Base-by-base conservation (phyloP, 2,113 vertebrate genomes). In the Nanorana parkeri region DNA sequence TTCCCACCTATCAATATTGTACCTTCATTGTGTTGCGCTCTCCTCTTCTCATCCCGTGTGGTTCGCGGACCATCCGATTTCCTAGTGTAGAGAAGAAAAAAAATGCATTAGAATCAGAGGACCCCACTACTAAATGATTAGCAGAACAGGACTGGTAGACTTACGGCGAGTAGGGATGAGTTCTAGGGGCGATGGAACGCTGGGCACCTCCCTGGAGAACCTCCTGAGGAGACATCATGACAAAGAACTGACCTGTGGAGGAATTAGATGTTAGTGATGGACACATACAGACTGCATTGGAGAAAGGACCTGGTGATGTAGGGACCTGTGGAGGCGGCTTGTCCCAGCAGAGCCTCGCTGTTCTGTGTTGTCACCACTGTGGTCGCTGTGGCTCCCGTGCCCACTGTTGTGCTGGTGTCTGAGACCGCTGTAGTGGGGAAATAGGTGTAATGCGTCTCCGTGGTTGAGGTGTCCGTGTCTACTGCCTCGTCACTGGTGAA, bases 201-300 rank as follows among this genome's bases (percentile, higher is more conserved):
- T 96, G 96, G 64, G 93, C 92, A 15, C 95, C 93, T 5, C 95
- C 95, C 0, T 95, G 94, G 80, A 98, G 89, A 74, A 98, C 96
- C 74, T 98, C 97, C 87, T 98, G 97, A 0, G 96, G 95, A 1
- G 97, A 97, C 97, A 98, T 98, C 97, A 98, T 98, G 86, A 98
- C 96, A 68, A 97, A 98, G 76, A 98, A 94, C 81, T 98, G 97
- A 67, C 97, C 96, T 98, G 86, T 71, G 65, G 23, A 64, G n/a
- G 29, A n/a, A 17, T 20, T 20, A 29, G 29, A 0, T 4, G 15
- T 65, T 2, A 24, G 17, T 3, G 19, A 2, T 15, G n/a, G 7
- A 3, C 8, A 10, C 5, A 1, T 5, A 19, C 0, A 5, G 21
- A 17, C 17, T 10, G 16, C 3, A 41, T 26, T 21, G 8, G 6